Evolutionary conservation across 2,888 invertebrate genomes (phyloP).

Genomic region (Alloplasta piceator): DNA sequence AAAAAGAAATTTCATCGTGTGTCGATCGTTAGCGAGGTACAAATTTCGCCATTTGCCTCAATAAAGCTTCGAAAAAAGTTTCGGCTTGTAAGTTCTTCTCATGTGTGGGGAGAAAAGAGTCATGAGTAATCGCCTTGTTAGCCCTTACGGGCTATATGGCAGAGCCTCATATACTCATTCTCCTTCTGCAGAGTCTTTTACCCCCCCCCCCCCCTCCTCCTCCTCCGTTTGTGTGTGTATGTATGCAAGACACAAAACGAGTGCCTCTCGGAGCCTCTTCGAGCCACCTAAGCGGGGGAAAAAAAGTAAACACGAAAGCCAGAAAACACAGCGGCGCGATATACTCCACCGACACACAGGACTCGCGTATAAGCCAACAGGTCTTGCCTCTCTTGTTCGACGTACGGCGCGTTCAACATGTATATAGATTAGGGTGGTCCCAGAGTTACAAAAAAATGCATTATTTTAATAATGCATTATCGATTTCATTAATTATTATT

Average conservation of each 20-base stretch:
- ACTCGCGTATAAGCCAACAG: constrained; percentile 53
- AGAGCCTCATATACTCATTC: constrained; percentile 74
- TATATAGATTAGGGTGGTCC: too few relatives aligned
- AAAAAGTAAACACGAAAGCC: constrained; percentile 69
- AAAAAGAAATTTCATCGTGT: constrained; percentile 58
- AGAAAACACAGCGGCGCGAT: constrained; percentile 77
- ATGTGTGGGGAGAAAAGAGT: too few relatives aligned
- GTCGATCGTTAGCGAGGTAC: constrained; percentile 82
- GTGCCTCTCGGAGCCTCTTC: constrained; percentile 53
- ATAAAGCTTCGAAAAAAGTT: constrained; percentile 80
- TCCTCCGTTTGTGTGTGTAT: constrained; percentile 18
- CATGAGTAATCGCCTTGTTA: constrained; percentile 83
- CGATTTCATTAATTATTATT: too few relatives aligned
- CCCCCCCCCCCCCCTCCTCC: constrained; percentile 3
- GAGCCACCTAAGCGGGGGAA: constrained; percentile 49
- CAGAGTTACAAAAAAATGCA: too few relatives aligned
- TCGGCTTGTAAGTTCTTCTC: constrained; percentile 82
- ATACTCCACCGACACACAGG: constrained; percentile 77
- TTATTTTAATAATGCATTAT: too few relatives aligned
- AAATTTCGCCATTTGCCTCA: constrained; percentile 83
- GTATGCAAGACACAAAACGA: constrained; percentile 52
- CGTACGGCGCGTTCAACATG: too few relatives aligned
- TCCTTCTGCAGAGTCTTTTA: constrained; percentile 37
- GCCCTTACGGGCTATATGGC: constrained; percentile 81
- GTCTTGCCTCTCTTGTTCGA: constrained; percentile 54